Evolutionary conservation across 2,888 invertebrate genomes (phyloP), one percentile per base, ranked within the genome.

Genomic region (Orchesella flavescens): DNA sequence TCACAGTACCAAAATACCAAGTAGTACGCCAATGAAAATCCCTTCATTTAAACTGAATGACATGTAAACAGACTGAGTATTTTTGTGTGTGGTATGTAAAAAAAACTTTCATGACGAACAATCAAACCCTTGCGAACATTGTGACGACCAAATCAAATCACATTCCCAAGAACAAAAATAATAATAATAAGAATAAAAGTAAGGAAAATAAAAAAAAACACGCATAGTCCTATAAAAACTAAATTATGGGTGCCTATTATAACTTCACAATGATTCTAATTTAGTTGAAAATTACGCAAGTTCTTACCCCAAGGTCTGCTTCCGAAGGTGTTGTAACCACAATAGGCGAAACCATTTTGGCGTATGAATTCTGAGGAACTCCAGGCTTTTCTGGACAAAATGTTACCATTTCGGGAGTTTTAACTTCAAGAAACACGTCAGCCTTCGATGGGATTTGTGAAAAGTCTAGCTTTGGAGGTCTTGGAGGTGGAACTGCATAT

Each of bases 281-380:
- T 34, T 4, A 4, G 7, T 34, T 34, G 7, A 4, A 34, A 34
- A 34, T 34, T 34, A 76, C 1, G n/a, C 19, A n/a, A 9, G 9
- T 4, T 61, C 84, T 86, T 80, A 86, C 86, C 59, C 77, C 74
- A 63, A 83, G 73, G 44, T 86, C 86, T 5, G 83, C 57, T 76
- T 88, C 88, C 13, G 88, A 88, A 23, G 88, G 88, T 24, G 88
- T 88, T 17, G 88, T 87, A 23, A 88, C 87, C 49, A 87, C 78
- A 61, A 86, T 84, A 17, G 86, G 86, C 17, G 86, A 87, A 43
- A 75, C 83, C 55, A 84, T 83, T 68, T 86, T 84, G 21, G 84
- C 69, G 53, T 73, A 79, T 17, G 83, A 59, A 46, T 83, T 85
- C 21, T 79, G 49, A 73, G 74, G 81, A 34, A 78, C 75, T 44